These are phyloP conservation scores for Scolopax mira DNA, from an alignment of 2,113 vertebrate species.

Conservation along the genomic window DNA sequence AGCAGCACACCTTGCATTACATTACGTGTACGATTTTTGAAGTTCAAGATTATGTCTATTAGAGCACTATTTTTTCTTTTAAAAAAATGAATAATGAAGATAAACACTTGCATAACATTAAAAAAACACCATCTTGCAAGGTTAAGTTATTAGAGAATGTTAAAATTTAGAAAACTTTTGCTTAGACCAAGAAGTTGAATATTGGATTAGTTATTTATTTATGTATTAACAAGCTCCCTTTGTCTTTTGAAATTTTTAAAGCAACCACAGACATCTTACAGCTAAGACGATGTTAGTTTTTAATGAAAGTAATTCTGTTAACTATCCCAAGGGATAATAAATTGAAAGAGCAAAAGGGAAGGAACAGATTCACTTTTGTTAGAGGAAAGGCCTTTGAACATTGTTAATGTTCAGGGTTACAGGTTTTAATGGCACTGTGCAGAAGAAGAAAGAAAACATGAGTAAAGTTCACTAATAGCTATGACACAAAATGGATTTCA, in stretches of 20 bases:
- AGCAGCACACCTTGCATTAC: not conserved
- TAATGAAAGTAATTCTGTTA: constrained; percentile 68
- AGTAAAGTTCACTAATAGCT: constrained; percentile 50
- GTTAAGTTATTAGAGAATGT: constrained; percentile 54
- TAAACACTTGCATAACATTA: constrained; percentile 27
- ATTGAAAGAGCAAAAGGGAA: constrained; percentile 39
- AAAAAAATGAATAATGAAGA: not conserved
- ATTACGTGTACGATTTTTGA: not conserved
- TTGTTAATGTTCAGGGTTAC: constrained; percentile 73
- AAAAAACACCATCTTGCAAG: not conserved
- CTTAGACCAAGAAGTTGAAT: constrained; percentile 48
- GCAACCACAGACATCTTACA: constrained; percentile 89
- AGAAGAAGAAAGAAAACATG: constrained; percentile 48
- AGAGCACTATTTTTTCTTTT: not conserved
- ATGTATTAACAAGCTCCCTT: constrained; percentile 28
- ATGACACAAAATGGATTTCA: constrained; percentile 37
- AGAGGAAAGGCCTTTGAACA: constrained; percentile 78
- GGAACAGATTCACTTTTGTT: constrained; percentile 61
- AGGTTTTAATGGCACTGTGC: constrained; percentile 70
- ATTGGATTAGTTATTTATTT: constrained; percentile 68
- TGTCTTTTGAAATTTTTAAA: constrained; percentile 71
- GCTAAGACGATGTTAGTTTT: constrained; percentile 67
- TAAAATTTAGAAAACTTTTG: constrained; percentile 56
- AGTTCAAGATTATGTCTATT: not conserved
- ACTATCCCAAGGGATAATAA: constrained; percentile 52